These are phyloP conservation scores for Ceratina calcarata DNA, from an alignment of 1,140 invertebrate species.

Conservation along the genomic window DNA sequence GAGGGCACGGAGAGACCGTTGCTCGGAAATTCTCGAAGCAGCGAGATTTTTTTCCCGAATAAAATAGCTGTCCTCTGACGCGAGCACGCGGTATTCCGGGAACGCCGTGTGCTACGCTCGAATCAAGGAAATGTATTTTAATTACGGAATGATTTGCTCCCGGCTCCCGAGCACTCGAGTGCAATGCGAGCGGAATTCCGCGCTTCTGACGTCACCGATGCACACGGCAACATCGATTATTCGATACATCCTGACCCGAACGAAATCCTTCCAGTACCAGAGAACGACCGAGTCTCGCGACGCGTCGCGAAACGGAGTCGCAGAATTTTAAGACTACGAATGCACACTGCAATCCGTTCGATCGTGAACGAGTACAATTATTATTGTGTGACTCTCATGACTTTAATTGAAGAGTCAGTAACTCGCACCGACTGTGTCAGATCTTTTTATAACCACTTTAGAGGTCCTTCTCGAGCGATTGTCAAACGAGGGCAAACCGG, in stretches of 20 bases:
- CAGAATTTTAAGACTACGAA: no score
- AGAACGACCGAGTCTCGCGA: background rate
- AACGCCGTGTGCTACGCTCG: constrained; percentile 13
- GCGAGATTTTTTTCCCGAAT: constrained; percentile 4
- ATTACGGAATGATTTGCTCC: constrained; percentile 42
- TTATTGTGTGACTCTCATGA: no score
- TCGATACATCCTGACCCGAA: background rate
- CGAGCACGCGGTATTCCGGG: constrained; percentile 1
- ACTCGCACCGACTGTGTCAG: no score
- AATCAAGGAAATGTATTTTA: constrained; percentile 49
- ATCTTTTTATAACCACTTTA: no score
- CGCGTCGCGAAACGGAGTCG: background rate
- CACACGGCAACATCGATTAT: constrained; percentile 28
- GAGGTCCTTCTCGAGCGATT: no score
- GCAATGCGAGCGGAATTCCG: constrained; percentile 38
- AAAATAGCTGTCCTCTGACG: constrained; percentile 6
- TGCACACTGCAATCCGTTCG: no score
- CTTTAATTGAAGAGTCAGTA: no score
- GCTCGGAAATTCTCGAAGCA: background rate
- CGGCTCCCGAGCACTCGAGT: background rate
- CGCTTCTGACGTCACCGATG: constrained; percentile 42
- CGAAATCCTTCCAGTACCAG: constrained; percentile 1
- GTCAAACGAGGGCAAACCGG: no score
- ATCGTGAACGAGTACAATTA: no score
- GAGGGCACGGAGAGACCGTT: background rate